These are phyloP conservation scores for Telenomus remus DNA, from an alignment of 1,140 invertebrate genomes.

Conservation along the genomic window DNA sequence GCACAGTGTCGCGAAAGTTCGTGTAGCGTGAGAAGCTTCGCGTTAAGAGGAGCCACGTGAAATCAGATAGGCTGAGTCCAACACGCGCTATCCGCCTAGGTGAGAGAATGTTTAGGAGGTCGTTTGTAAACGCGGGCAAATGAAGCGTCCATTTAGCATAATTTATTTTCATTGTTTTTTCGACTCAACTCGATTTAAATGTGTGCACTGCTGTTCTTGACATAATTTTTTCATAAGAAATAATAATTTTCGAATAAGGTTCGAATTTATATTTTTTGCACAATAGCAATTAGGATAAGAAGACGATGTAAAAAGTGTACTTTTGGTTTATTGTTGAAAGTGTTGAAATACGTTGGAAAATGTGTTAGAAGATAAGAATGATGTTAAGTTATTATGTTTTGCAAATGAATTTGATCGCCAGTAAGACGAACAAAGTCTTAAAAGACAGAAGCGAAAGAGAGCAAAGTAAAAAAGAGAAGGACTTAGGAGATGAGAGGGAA, in stretches of 20 bases:
- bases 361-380: background rate
- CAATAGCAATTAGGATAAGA: too few species aligned
- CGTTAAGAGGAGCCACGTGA: conserved; percentile 51
- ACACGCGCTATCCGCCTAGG: conserved; percentile 26
- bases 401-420: conserved; percentile 32
- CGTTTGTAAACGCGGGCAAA: conserved; percentile 57
- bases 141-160: conserved; percentile 46
- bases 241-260: background rate
- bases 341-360: too few species aligned
- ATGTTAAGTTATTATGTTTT: conserved; percentile 22
- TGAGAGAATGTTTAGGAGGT: conserved; percentile 54
- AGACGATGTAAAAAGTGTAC: too few species aligned
- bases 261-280: too few species aligned
- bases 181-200: background rate
- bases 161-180: conserved; percentile 32
- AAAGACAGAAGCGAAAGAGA: conserved; percentile 31
- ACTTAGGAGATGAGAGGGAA: conserved; percentile 24
- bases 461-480: conserved; percentile 23
- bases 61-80: conserved; percentile 52
- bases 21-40: conserved; percentile 51
- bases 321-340: too few species aligned
- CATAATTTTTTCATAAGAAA: background rate
- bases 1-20: conserved; percentile 45
- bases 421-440: conserved; percentile 28
- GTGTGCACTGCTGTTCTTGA: background rate